phyloP scores from a whole-genome alignment of 37 sponge, comb jelly and placozoan species.

The Chondrosia reniformis region DNA sequence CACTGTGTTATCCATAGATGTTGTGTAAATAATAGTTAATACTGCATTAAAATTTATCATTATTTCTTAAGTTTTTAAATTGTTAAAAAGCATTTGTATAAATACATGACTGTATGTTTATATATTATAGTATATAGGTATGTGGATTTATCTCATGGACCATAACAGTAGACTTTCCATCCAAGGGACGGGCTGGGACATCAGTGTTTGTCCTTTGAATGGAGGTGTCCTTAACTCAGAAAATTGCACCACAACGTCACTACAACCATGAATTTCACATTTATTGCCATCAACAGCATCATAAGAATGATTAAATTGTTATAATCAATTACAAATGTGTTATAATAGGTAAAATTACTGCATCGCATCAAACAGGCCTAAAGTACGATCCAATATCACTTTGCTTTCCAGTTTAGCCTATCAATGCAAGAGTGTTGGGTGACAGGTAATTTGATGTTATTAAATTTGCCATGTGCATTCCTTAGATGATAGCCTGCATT shows the following conservation, averaged over 20 bases:
- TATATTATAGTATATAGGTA: no score
- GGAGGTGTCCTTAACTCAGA: conserved; percentile 15
- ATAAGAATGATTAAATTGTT: background rate
- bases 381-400: conserved; percentile 15
- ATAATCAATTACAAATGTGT: no score
- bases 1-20: no score
- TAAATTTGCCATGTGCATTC: conserved; percentile 29
- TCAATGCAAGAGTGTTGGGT: conserved; percentile 40
- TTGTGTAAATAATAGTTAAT: no score
- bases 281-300: background rate
- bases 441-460: conserved; percentile 64
- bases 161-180: background rate
- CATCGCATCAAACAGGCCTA: conserved; percentile 10
- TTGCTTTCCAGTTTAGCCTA: background rate
- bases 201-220: conserved; percentile 2
- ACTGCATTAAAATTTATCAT: no score
- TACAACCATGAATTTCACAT: background rate
- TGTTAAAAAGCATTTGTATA: no score
- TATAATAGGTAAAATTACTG: no score
- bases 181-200: conserved; percentile 6
- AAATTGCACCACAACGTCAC: background rate
- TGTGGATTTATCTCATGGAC: no score
- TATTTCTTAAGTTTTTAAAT: no score
- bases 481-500: conserved; percentile 71
- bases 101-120: no score